These are phyloP conservation scores for Fistularia tabacaria DNA, from an alignment of 2,797 vertebrate species.

Conservation along the genomic window DNA sequence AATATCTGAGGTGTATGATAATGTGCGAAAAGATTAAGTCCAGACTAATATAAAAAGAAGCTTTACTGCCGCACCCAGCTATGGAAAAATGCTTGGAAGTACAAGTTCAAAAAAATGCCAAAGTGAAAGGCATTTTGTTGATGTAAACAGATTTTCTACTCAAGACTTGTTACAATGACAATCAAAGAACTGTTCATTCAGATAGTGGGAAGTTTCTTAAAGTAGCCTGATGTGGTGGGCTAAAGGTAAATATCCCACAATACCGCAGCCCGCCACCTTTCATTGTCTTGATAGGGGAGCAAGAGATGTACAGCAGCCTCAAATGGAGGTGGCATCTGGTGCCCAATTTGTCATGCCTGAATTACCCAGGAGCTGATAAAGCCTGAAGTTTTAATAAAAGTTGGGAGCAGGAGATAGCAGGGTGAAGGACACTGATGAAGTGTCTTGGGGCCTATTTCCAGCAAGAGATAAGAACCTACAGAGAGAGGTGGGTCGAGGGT, in stretches of 20 bases:
- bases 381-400: constrained; percentile 86
- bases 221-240: constrained; percentile 57
- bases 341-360: constrained; percentile 84
- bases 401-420: constrained; percentile 80
- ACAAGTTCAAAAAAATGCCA: no score
- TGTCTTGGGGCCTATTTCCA: constrained; percentile 81
- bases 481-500: constrained; percentile 69
- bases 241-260: constrained; percentile 72
- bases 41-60: no score
- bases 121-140: not conserved
- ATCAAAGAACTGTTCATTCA: constrained; percentile 16
- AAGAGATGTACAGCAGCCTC: constrained; percentile 73
- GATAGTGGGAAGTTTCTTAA: constrained; percentile 56
- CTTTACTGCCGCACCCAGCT: no score
- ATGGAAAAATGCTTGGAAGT: no score
- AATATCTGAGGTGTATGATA: no score
- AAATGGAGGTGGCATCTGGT: constrained; percentile 83
- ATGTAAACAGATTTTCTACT: constrained; percentile 12
- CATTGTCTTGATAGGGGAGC: constrained; percentile 73
- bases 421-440: constrained; percentile 85
- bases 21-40: no score
- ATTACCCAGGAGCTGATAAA: constrained; percentile 84
- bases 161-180: constrained; percentile 20
- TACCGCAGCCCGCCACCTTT: constrained; percentile 70
- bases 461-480: constrained; percentile 78